Conservation (phyloP, 2,888 invertebrate species). For the Agapostemon virescens region DNA sequence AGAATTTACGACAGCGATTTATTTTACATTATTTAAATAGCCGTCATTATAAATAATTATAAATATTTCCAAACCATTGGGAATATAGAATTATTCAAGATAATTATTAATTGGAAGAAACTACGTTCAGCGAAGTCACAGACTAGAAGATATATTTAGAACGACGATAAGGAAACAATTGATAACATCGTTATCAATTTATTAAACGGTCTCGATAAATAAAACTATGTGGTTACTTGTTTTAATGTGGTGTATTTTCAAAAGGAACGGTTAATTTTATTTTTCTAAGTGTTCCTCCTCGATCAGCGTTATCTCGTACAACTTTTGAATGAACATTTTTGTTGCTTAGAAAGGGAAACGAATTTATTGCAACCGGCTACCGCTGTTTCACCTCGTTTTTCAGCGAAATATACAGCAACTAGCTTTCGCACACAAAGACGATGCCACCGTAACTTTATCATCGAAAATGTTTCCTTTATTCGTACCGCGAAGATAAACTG, state of each 20-base stretch:
- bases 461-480: constrained; percentile 6
- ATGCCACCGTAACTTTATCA: not conserved
- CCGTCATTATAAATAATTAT: too few species aligned
- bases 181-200: not conserved
- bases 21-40: too few species aligned
- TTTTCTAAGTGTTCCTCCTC: not conserved
- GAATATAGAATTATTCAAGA: too few species aligned
- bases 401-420: not conserved
- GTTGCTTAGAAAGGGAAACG: not conserved
- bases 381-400: constrained; percentile 4
- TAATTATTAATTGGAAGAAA: too few species aligned
- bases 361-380: not conserved
- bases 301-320: not conserved
- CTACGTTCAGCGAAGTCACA: not conserved
- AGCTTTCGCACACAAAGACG: constrained; percentile 3
- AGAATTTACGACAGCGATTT: too few species aligned
- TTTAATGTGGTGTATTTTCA: too few species aligned
- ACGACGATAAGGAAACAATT: not conserved
- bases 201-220: not conserved
- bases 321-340: not conserved
- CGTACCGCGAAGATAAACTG: not conserved
- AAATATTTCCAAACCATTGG: too few species aligned
- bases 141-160: not conserved
- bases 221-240: not conserved
- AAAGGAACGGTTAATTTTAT: not conserved